Evolutionary conservation across 2,797 vertebrate species (phyloP).

Genomic region (Steatocranus sp.): DNA sequence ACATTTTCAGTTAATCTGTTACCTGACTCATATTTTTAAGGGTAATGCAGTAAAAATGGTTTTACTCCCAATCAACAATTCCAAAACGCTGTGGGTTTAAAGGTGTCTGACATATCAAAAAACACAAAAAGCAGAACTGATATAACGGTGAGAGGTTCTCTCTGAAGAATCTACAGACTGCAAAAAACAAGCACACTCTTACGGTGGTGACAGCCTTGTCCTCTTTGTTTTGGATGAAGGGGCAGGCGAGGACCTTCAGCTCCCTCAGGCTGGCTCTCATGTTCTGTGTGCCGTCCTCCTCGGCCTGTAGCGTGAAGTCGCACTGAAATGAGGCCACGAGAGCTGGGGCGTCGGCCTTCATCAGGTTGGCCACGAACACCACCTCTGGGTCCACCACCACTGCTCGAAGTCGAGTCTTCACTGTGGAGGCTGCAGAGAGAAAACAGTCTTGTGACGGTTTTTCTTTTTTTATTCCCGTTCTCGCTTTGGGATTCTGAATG

Average conservation of each 20-base stretch:
- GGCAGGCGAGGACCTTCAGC: conserved; percentile 87
- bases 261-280: conserved; percentile 81
- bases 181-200: conserved; percentile 20
- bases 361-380: conserved; percentile 91
- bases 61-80: fast-evolving
- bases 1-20: background rate
- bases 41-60: background rate
- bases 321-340: conserved; percentile 87
- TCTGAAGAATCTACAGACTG: background rate
- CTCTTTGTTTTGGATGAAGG: conserved; percentile 81
- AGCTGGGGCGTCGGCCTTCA: conserved; percentile 85
- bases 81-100: background rate
- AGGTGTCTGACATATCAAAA: background rate
- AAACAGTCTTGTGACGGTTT: background rate
- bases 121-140: background rate
- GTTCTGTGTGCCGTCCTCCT: conserved; percentile 66
- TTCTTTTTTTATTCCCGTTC: fast-evolving
- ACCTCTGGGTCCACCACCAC: conserved; percentile 91
- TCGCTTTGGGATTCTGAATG: background rate
- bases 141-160: fast-evolving
- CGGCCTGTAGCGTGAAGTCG: conserved; percentile 73
- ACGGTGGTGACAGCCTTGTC: conserved; percentile 84
- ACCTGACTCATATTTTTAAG: background rate
- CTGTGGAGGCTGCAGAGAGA: background rate
- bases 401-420: conserved; percentile 75